Conservation (phyloP, 2,888 invertebrate species). For the Anodontia alba region DNA sequence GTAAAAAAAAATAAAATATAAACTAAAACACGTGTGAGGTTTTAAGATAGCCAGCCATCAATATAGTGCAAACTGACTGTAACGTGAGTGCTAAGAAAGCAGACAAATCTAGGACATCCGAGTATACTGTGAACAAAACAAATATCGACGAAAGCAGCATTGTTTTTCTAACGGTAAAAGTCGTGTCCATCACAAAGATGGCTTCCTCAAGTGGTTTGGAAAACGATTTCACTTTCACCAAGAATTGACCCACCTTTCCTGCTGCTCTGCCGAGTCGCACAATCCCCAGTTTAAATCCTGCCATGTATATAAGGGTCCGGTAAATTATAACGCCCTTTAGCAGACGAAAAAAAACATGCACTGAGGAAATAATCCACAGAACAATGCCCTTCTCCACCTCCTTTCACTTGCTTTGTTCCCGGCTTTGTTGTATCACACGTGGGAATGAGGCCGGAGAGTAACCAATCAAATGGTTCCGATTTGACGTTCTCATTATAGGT, state of each 20-base stretch:
- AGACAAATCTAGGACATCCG: too few relatives aligned
- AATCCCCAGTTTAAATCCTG: conserved; percentile 84
- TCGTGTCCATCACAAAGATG: conserved; percentile 35
- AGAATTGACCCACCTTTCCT: conserved; percentile 84
- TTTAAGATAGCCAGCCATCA: too few relatives aligned
- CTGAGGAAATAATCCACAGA: conserved; percentile 32
- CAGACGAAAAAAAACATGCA: conserved; percentile 14
- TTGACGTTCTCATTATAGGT: conserved; percentile 61
- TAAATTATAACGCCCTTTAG: background rate
- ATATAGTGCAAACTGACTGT: too few relatives aligned
- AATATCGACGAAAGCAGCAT: too few relatives aligned
- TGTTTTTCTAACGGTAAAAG: too few relatives aligned
- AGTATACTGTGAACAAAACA: too few relatives aligned
- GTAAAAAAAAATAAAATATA: too few relatives aligned
- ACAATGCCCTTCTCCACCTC: conserved; percentile 36
- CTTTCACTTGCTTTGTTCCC: conserved; percentile 65
- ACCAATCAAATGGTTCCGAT: conserved; percentile 63
- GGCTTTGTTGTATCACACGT: conserved; percentile 74
- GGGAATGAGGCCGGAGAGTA: conserved; percentile 66
- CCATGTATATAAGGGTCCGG: conserved; percentile 56
- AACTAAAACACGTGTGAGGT: too few relatives aligned
- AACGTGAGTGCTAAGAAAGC: too few relatives aligned
- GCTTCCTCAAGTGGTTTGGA: conserved; percentile 38
- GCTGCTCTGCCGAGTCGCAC: conserved; percentile 85
- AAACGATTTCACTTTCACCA: conserved; percentile 11